A percentile compares a stretch with the other conserved stretches of the same genome.
phyloP scores from a whole-genome alignment of 2,888 invertebrate genomes.

The Drosophila prostipennis region DNA sequence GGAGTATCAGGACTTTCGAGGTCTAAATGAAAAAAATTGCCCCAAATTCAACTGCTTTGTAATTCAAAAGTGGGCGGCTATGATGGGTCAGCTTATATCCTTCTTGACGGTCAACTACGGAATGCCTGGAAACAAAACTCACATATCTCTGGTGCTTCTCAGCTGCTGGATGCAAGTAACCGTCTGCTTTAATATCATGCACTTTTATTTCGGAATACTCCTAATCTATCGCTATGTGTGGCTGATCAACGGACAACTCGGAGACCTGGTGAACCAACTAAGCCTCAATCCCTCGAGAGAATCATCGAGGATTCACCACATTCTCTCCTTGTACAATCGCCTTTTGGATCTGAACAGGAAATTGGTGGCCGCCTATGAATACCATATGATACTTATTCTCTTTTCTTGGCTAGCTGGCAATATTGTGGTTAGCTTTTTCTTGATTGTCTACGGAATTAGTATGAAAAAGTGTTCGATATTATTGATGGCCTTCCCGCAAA shows the following conservation, averaged over 20 bases:
- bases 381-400: constrained; percentile 37
- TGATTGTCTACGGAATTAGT: constrained; percentile 44
- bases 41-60: constrained; percentile 25
- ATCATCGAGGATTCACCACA: neutral
- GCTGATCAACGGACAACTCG: constrained; percentile 47
- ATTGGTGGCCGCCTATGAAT: constrained; percentile 34
- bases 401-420: constrained; percentile 34
- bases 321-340: constrained; percentile 26
- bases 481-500: constrained; percentile 1
- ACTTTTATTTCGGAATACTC: constrained; percentile 41
- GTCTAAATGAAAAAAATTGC: constrained; percentile 9
- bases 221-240: constrained; percentile 52
- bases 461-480: neutral
- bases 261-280: constrained; percentile 5
- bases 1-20: constrained; percentile 1
- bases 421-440: constrained; percentile 37
- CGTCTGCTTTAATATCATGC: constrained; percentile 38
- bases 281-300: neutral
- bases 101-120: neutral
- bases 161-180: constrained; percentile 3
- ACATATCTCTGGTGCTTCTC: fast-evolving
- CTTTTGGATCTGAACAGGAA: constrained; percentile 32
- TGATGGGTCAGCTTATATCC: neutral
- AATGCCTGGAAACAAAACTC: neutral
- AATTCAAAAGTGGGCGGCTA: constrained; percentile 19